Percentiles rank a stretch among this genome's conserved stretches.
phyloP scores from a whole-genome alignment of 1,140 invertebrate genomes.

The Drosophila kurseongensis region DNA sequence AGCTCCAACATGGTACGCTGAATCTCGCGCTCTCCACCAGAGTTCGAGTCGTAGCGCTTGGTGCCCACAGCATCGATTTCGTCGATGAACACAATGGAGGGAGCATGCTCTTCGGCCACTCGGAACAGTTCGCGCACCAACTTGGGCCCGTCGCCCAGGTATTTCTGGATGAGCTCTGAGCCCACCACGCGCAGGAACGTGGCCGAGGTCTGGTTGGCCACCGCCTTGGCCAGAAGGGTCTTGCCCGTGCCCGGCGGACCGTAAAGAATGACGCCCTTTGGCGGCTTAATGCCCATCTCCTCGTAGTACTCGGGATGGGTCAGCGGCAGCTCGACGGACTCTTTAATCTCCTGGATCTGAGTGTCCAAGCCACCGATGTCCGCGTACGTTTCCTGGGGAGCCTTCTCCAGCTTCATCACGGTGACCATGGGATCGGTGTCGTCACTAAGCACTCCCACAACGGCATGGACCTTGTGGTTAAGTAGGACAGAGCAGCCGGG shows the following conservation, averaged over 20 bases:
- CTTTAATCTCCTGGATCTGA: slow-evolving; percentile 99
- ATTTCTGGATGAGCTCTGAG: slow-evolving; percentile 99
- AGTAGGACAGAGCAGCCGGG: slow-evolving; percentile 99
- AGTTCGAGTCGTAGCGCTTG: slow-evolving; percentile 99
- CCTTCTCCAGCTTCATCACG: slow-evolving; percentile 99
- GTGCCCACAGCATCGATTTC: slow-evolving; percentile 99
- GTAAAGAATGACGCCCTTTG: slow-evolving; percentile 99
- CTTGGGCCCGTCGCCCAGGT: slow-evolving; percentile 98
- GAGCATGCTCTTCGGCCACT: slow-evolving; percentile 99
- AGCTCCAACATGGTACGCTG: slow-evolving; percentile 99
- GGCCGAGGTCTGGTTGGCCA: slow-evolving; percentile 99
- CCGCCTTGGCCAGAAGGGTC: slow-evolving; percentile 98
- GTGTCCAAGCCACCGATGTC: slow-evolving; percentile 99
- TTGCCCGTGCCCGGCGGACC: slow-evolving; percentile 99
- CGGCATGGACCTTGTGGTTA: slow-evolving; percentile 99
- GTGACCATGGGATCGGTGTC: slow-evolving; percentile 99
- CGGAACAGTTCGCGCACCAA: slow-evolving; percentile 98
- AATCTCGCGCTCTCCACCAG: slow-evolving; percentile 99
- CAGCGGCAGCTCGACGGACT: slow-evolving; percentile 98
- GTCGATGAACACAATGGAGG: slow-evolving; percentile 99
- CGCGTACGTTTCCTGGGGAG: slow-evolving; percentile 99
- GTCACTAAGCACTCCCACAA: slow-evolving; percentile 98
- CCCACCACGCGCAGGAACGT: slow-evolving; percentile 99
- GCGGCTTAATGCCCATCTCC: slow-evolving; percentile 99
- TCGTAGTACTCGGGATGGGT: slow-evolving; percentile 99